Base-by-base conservation (phyloP, 2,888 invertebrate species). In the Drepanosiphum platanoidis region DNA sequence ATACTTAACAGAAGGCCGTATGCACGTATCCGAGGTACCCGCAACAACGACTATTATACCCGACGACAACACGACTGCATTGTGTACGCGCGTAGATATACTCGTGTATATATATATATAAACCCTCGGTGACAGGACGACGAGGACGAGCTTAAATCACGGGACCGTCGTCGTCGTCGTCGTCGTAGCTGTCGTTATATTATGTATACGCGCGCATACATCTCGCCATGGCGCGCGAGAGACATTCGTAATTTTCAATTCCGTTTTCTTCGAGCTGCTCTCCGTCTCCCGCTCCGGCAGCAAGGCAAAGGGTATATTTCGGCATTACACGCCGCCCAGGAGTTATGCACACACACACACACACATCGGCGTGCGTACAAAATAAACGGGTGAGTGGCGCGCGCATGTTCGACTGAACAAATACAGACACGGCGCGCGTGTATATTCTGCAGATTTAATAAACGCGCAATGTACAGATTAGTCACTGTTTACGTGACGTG, bases 241-340 rank as follows among this genome's bases (percentile, higher is more conserved):
- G 5, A 13, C 32, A n/a, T 30, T 79, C 32, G 78, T 79, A 32
- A 79, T 79, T 79, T 79, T 79, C 66, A 66, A 46, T 79, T 79
- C 15, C 13, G 42, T 72, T 72, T 46, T 30, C 72, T 72, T 46
- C 72, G 72, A 15, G 13, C 42, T 18, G 18, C 52, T 18, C 22
- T 15, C 22, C 52, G 18, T 22, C 22, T 52, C 52, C n/a, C n/a
- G 7, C 27, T 9, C 2, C 61, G 7, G 27, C 9, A 42, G 7
- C 11, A 58, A n/a, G n/a, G 13, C 46, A 52, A 8, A 58, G n/a
- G 3, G 58, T 22, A 18, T 8, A 5, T 46, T 9, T 46, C 11
- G 11, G 46, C 18, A n/a, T n/a, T n/a, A n/a, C n/a, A 3, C 15
- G 15, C 13, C 46, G 46, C 42, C 42, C 18, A 58, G 58, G n/a